Percentiles rank a stretch among this genome's conserved stretches.
phyloP scores from a whole-genome alignment of 1,140 invertebrate genomes.

The Sitodiplosis mosellana region DNA sequence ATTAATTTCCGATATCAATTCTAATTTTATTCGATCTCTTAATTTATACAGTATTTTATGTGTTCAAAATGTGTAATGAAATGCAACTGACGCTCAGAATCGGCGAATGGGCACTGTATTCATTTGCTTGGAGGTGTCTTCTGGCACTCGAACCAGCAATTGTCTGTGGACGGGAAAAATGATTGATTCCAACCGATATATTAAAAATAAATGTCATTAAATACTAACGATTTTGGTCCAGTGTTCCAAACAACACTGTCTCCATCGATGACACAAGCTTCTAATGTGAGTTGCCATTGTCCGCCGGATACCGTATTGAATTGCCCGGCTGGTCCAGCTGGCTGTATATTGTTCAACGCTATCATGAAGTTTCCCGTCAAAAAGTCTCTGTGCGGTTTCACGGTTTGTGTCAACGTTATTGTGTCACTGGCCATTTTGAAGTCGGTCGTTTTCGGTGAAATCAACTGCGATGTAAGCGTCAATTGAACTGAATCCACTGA shows the following conservation, averaged over 20 bases:
- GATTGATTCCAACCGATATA: neutral
- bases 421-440: conserved; percentile 28
- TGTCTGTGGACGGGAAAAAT: too few species aligned
- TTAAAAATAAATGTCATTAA: neutral
- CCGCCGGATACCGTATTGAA: conserved; percentile 17
- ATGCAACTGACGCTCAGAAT: too few species aligned
- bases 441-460: conserved; percentile 30
- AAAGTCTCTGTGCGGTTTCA: conserved; percentile 59
- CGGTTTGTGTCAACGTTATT: conserved; percentile 39
- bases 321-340: neutral
- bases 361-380: conserved; percentile 62
- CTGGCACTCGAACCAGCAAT: too few species aligned
- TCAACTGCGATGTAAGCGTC: conserved; percentile 43
- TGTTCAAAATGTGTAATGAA: too few species aligned
- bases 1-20: too few species aligned
- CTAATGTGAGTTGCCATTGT: conserved; percentile 22
- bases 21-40: too few species aligned
- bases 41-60: too few species aligned
- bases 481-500: conserved; percentile 51
- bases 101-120: too few species aligned
- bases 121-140: too few species aligned
- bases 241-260: conserved; percentile 22
- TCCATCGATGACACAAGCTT: conserved; percentile 21
- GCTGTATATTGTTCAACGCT: conserved; percentile 25
- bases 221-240: conserved; percentile 14